These are phyloP conservation scores for Pantelozetes paolii DNA, from an alignment of 2,888 invertebrate species.

Conservation along the genomic window DNA sequence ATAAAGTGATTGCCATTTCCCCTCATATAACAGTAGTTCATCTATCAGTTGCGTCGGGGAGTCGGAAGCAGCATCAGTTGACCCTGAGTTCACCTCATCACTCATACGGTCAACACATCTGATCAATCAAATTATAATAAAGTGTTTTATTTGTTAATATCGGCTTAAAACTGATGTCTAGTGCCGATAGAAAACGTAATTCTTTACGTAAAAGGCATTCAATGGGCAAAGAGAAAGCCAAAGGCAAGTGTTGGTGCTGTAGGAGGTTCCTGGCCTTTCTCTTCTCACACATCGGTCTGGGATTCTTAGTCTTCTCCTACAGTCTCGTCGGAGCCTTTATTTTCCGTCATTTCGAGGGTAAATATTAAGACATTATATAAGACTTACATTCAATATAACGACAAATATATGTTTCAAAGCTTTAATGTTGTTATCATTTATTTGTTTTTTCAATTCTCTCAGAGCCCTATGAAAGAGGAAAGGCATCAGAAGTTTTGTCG, in stretches of 20 bases:
- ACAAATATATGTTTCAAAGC: neutral
- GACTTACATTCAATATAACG: neutral
- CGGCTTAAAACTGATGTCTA: neutral
- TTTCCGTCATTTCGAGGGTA: slow-evolving; percentile 63
- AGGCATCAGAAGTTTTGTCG: slow-evolving; percentile 55
- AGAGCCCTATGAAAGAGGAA: slow-evolving; percentile 36
- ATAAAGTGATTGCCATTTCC: neutral
- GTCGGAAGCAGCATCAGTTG: neutral
- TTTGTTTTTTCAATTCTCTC: neutral
- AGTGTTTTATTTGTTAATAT: slow-evolving; percentile 22
- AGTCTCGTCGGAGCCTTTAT: slow-evolving; percentile 81
- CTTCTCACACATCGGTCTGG: slow-evolving; percentile 79
- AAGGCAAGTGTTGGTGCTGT: slow-evolving; percentile 56
- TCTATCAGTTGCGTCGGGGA: neutral
- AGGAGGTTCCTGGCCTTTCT: slow-evolving; percentile 79
- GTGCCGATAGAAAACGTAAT: slow-evolving; percentile 19
- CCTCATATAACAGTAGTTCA: slow-evolving; percentile 5
- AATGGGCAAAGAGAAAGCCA: slow-evolving; percentile 14
- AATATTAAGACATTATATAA: slow-evolving; percentile 8
- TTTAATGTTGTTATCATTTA: slow-evolving; percentile 3
- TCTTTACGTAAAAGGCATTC: slow-evolving; percentile 5
- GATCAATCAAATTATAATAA: slow-evolving; percentile 19
- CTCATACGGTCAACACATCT: neutral
- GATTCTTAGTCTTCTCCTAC: slow-evolving; percentile 81
- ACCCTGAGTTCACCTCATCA: slow-evolving; percentile 22